Conservation (phyloP, 2,888 invertebrate genomes). For the Agrenia bidenticulata region DNA sequence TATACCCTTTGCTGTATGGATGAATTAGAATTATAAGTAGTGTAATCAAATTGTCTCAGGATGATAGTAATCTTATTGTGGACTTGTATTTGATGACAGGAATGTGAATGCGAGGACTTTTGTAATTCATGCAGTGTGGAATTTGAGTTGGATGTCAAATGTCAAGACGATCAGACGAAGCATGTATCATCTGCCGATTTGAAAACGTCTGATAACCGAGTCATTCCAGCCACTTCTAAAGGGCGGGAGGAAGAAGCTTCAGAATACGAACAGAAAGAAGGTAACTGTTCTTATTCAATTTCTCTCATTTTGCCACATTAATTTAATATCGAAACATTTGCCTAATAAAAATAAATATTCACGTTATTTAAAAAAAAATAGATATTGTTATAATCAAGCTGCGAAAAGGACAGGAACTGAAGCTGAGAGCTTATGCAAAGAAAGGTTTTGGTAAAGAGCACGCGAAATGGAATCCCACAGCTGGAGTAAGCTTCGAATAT, state of each 20-base stretch:
- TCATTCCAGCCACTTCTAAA: constrained; percentile 86
- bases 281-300: constrained; percentile 61
- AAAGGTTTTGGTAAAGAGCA: constrained; percentile 98
- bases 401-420: constrained; percentile 85
- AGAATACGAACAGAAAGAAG: constrained; percentile 89
- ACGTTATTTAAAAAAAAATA: too few relatives aligned
- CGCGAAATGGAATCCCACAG: constrained; percentile 99
- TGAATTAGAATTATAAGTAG: too few relatives aligned
- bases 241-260: constrained; percentile 78
- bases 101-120: constrained; percentile 96
- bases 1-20: too few relatives aligned
- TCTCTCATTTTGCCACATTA: constrained; percentile 11
- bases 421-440: constrained; percentile 92
- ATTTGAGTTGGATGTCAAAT: constrained; percentile 94
- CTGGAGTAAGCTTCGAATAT: constrained; percentile 97
- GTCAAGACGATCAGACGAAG: constrained; percentile 87
- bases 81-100: constrained; percentile 60
- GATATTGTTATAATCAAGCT: constrained; percentile 72
- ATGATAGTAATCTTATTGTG: neutral
- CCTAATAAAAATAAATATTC: too few relatives aligned
- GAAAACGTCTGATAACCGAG: constrained; percentile 84
- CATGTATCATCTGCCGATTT: constrained; percentile 97
- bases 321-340: too few relatives aligned
- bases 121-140: constrained; percentile 97
- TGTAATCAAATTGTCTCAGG: too few relatives aligned